phyloP scores from a whole-genome alignment of 2,113 vertebrate species.

The Salvelinus sp. region DNA sequence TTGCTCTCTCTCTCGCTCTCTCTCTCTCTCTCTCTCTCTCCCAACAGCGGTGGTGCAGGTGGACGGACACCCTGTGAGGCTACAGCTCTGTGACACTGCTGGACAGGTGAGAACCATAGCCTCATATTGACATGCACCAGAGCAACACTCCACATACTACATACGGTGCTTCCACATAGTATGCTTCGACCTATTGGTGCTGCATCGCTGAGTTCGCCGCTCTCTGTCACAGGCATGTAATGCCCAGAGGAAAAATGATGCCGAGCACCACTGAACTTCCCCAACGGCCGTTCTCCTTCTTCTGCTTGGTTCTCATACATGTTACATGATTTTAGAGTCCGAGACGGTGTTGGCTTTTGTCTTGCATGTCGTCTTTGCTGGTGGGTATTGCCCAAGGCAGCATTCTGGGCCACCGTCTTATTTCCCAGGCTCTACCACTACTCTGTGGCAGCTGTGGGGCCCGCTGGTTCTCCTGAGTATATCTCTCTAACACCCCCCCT shows the following conservation, averaged over 20 bases:
- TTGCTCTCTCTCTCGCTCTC: slow-evolving; percentile 33
- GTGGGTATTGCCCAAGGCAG: background rate
- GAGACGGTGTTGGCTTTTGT: background rate
- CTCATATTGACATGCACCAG: background rate
- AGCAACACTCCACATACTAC: background rate
- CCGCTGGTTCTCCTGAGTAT: background rate
- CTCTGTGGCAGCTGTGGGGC: slow-evolving; percentile 5
- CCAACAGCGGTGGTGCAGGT: slow-evolving; percentile 80
- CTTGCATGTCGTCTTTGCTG: background rate
- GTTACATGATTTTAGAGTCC: background rate
- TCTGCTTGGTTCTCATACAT: background rate
- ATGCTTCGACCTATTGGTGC: background rate
- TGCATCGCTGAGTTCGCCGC: background rate
- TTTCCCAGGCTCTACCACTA: slow-evolving; percentile 16
- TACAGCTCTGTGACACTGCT: slow-evolving; percentile 83
- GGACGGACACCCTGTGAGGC: slow-evolving; percentile 77
- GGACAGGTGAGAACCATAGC: slow-evolving; percentile 77
- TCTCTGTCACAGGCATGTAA: background rate
- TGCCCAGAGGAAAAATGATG: background rate
- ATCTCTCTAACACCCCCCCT: background rate
- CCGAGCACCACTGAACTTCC: slow-evolving; percentile 7
- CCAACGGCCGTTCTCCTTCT: background rate
- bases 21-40: slow-evolving; percentile 30
- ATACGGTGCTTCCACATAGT: background rate
- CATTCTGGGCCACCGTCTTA: background rate